These are phyloP conservation scores for Diorhabda elongata DNA, from an alignment of 1,140 invertebrate species.

Conservation along the genomic window DNA sequence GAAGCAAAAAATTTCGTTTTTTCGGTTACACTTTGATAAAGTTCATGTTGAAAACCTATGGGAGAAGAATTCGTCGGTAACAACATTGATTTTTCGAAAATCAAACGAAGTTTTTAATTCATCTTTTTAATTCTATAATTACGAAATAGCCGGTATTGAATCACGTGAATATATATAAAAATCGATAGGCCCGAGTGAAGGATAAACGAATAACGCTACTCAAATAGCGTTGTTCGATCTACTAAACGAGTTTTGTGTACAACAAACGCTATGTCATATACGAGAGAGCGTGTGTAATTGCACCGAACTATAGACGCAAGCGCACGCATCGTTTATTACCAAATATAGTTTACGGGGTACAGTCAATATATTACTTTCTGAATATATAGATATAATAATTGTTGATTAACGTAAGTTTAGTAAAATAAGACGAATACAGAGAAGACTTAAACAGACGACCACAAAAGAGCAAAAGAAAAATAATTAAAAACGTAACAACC, in stretches of 20 bases:
- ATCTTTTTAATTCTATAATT: neutral
- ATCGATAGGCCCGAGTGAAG: neutral
- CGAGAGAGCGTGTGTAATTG: neutral
- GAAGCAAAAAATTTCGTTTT: constrained; percentile 46
- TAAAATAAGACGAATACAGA: no score
- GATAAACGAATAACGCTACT: neutral
- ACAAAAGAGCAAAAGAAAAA: no score
- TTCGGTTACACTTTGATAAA: constrained; percentile 42
- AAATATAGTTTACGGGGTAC: neutral
- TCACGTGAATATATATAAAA: neutral
- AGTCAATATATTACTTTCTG: no score
- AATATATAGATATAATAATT: no score
- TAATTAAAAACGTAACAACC: no score
- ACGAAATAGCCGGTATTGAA: neutral
- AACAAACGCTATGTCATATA: constrained; percentile 1
- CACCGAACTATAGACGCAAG: neutral
- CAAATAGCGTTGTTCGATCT: neutral
- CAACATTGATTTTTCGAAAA: constrained; percentile 31
- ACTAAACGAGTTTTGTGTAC: neutral
- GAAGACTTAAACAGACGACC: no score
- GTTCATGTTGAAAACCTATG: constrained; percentile 40
- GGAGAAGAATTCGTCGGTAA: constrained; percentile 39
- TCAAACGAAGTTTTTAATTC: neutral
- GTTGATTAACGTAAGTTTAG: no score
- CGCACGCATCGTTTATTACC: neutral